These are phyloP conservation scores for Dreissena polymorpha DNA, from an alignment of 1,140 invertebrate genomes.

Conservation along the genomic window DNA sequence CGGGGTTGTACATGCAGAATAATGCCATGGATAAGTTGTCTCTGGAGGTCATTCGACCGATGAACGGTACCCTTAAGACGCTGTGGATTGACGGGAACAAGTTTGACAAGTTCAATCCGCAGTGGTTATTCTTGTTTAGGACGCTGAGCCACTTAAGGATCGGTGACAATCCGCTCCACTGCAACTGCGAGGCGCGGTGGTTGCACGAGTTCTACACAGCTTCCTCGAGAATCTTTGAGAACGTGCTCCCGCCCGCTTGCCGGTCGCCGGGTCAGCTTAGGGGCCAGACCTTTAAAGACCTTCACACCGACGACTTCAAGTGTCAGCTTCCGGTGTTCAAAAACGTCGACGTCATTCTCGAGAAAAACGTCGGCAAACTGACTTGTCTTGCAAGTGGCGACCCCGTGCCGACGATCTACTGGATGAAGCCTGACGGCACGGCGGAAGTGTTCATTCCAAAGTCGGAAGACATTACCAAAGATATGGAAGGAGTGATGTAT, in stretches of 20 bases:
- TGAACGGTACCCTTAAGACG: slow-evolving; percentile 74
- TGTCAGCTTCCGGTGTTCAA: slow-evolving; percentile 77
- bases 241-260: slow-evolving; percentile 70
- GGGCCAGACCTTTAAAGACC: slow-evolving; percentile 66
- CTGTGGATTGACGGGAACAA: slow-evolving; percentile 77
- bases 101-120: slow-evolving; percentile 68
- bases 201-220: slow-evolving; percentile 71
- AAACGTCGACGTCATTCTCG: slow-evolving; percentile 76
- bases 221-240: slow-evolving; percentile 68
- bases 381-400: slow-evolving; percentile 76
- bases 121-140: slow-evolving; percentile 72
- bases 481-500: slow-evolving; percentile 72
- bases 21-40: slow-evolving; percentile 72
- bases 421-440: slow-evolving; percentile 75
- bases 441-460: slow-evolving; percentile 67
- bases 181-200: slow-evolving; percentile 77
- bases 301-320: slow-evolving; percentile 73
- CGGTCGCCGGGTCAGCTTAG: slow-evolving; percentile 66
- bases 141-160: slow-evolving; percentile 74
- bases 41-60: slow-evolving; percentile 71
- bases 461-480: slow-evolving; percentile 57
- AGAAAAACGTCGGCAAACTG: slow-evolving; percentile 69
- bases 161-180: slow-evolving; percentile 76
- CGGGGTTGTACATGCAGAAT: slow-evolving; percentile 76
- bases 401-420: slow-evolving; percentile 76